These are phyloP conservation scores for Rhyacophila evoluta DNA, from an alignment of 2,888 invertebrate species.

Conservation along the genomic window DNA sequence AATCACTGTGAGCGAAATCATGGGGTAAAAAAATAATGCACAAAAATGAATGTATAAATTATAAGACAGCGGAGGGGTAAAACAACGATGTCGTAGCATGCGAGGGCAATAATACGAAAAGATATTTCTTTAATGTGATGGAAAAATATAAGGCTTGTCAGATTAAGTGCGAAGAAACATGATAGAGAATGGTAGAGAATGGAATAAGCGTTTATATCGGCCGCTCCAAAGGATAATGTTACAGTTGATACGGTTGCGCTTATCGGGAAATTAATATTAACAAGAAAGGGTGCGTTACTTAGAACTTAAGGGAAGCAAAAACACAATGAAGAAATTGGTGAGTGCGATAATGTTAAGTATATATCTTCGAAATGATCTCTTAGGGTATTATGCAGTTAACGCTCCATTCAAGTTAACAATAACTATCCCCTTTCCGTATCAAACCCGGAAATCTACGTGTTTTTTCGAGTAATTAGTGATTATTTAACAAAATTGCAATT, in stretches of 20 bases:
- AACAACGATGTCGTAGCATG: neutral
- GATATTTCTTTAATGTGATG: slow-evolving; percentile 13
- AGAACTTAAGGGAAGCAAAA: neutral
- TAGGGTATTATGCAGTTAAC: too few relatives aligned
- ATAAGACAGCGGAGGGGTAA: neutral
- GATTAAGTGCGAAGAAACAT: slow-evolving; percentile 13
- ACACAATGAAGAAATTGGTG: too few relatives aligned
- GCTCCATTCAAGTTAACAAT: too few relatives aligned
- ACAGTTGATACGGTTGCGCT: neutral
- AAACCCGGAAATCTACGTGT: too few relatives aligned
- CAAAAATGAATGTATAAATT: neutral
- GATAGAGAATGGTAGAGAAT: too few relatives aligned
- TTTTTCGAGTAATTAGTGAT: too few relatives aligned
- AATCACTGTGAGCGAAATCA: neutral
- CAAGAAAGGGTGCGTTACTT: too few relatives aligned
- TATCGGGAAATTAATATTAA: neutral
- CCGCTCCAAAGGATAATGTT: neutral
- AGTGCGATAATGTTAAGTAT: too few relatives aligned
- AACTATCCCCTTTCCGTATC: too few relatives aligned
- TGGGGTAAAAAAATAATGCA: neutral
- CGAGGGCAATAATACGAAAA: neutral
- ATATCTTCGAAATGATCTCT: too few relatives aligned
- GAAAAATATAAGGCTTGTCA: slow-evolving; percentile 5
- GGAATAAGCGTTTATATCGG: neutral
- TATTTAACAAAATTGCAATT: too few relatives aligned